A percentile compares a stretch with the other conserved stretches of the same genome.
phyloP scores from a whole-genome alignment of 2,888 invertebrate genomes.

The Diogma glabrata region DNA sequence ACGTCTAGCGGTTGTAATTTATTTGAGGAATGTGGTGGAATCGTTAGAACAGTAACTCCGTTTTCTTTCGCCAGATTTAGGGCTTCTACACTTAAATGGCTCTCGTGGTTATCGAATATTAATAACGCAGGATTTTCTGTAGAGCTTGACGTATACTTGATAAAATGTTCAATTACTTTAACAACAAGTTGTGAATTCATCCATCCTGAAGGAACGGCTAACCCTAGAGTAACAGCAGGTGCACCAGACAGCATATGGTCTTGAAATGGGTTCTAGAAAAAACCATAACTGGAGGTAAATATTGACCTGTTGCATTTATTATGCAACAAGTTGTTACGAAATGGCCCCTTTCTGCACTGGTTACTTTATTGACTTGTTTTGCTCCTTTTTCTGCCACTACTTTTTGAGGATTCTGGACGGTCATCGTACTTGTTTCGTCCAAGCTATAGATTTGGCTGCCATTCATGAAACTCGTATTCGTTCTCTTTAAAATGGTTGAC shows the following conservation, averaged over 20 bases:
- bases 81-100: too few species aligned
- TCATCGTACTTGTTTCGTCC: slow-evolving; percentile 28
- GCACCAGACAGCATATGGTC: too few species aligned
- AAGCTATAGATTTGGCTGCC: slow-evolving; percentile 27
- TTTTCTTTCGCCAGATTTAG: too few species aligned
- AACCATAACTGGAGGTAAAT: neutral
- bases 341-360: slow-evolving; percentile 24
- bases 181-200: slow-evolving; percentile 28
- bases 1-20: neutral
- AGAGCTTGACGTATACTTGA: slow-evolving; percentile 21
- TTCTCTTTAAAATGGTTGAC: slow-evolving; percentile 7
- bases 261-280: too few species aligned
- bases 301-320: slow-evolving; percentile 19
- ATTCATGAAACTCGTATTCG: slow-evolving; percentile 19
- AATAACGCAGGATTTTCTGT: too few species aligned
- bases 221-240: slow-evolving; percentile 28
- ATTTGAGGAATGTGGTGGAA: neutral
- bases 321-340: slow-evolving; percentile 21
- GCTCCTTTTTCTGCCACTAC: slow-evolving; percentile 25
- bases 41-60: too few species aligned
- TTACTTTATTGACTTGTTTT: slow-evolving; percentile 23
- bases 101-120: slow-evolving; percentile 18
- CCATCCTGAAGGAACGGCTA: slow-evolving; percentile 28
- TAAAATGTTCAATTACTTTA: slow-evolving; percentile 28
- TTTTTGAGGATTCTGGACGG: slow-evolving; percentile 26